phyloP scores from a whole-genome alignment of 1,140 invertebrate genomes.

The Penaeus indicus region DNA sequence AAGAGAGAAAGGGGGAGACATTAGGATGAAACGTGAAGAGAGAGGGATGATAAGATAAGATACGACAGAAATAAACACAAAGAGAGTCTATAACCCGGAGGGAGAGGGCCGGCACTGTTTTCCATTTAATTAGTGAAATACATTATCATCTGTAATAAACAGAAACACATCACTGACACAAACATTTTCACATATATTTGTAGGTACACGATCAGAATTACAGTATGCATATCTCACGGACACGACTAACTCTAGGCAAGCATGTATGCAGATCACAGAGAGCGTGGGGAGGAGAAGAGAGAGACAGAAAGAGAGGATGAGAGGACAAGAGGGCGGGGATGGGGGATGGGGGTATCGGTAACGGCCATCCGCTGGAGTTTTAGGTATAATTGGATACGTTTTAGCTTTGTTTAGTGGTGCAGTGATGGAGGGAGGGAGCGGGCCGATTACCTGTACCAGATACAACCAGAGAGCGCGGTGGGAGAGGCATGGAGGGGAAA shows the following conservation, averaged over 20 bases:
- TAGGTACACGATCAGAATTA: too few relatives aligned
- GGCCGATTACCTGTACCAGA: too few relatives aligned
- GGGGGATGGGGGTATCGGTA: neutral
- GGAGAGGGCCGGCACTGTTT: neutral
- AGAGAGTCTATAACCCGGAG: neutral
- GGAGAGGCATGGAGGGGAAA: neutral
- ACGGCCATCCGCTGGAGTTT: neutral
- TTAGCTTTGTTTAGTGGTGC: constrained; percentile 24
- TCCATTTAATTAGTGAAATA: too few relatives aligned
- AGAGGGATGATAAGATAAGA: neutral
- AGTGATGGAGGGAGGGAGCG: neutral
- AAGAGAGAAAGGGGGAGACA: neutral
- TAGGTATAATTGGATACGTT: constrained; percentile 26
- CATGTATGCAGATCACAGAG: too few relatives aligned
- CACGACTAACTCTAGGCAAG: too few relatives aligned
- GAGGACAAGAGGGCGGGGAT: neutral
- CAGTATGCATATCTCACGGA: too few relatives aligned
- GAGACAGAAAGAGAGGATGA: constrained; percentile 29
- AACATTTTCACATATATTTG: too few relatives aligned
- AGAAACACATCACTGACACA: too few relatives aligned
- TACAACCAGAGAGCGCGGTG: too few relatives aligned
- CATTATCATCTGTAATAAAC: too few relatives aligned
- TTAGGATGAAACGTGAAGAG: neutral
- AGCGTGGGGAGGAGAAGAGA: neutral
- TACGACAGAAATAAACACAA: neutral